phyloP scores from a whole-genome alignment of 2,888 invertebrate genomes.

The Neocrepidodera transversa region DNA sequence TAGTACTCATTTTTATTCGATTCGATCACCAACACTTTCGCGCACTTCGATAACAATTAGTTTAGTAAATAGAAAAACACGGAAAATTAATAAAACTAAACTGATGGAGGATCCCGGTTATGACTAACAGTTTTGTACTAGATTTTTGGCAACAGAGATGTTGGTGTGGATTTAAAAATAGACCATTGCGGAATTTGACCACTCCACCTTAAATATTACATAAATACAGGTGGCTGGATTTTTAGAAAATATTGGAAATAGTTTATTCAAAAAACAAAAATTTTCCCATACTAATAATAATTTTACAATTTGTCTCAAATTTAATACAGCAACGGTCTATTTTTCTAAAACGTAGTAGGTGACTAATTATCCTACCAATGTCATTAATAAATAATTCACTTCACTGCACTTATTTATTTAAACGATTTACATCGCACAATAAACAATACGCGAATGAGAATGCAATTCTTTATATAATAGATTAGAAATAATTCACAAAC shows the following conservation, averaged over 20 bases:
- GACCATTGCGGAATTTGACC: conserved; percentile 51
- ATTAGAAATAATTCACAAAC: no score
- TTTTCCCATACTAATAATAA: no score
- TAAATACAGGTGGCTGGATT: conserved; percentile 24
- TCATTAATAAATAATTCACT: neutral
- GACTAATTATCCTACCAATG: neutral
- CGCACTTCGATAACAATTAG: neutral
- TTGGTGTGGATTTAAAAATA: conserved; percentile 53
- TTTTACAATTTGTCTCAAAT: no score
- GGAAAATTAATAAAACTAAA: conserved; percentile 13
- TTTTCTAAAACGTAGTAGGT: neutral
- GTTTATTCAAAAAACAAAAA: neutral
- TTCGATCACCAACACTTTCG: conserved; percentile 8
- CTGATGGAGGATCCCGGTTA: conserved; percentile 53
- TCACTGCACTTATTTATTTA: neutral
- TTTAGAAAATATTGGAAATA: conserved; percentile 4
- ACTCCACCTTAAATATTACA: conserved; percentile 49
- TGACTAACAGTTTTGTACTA: conserved; percentile 54
- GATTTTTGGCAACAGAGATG: conserved; percentile 53
- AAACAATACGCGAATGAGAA: no score
- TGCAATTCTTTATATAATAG: neutral
- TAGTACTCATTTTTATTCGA: conserved; percentile 60
- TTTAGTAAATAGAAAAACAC: neutral
- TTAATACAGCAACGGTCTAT: neutral
- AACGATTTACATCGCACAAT: no score